Evolutionary conservation across 2,888 invertebrate species (phyloP).

Genomic region (Gari tellinella): DNA sequence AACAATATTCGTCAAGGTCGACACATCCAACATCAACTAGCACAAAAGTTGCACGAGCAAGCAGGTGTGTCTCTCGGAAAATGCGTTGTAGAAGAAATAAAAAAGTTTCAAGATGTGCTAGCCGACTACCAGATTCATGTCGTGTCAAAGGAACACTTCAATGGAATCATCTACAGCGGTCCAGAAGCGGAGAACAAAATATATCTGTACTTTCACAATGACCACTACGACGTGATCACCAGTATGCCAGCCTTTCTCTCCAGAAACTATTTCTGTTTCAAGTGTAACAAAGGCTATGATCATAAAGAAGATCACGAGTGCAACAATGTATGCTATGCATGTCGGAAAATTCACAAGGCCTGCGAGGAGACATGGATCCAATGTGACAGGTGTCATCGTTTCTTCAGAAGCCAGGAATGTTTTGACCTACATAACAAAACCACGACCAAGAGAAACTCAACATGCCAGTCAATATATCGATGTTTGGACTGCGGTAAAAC

Average conservation of each 20-base stretch:
- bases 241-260: no score
- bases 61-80: constrained; percentile 22
- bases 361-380: constrained; percentile 8
- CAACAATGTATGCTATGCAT: constrained; percentile 27
- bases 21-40: constrained; percentile 17
- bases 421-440: constrained; percentile 22
- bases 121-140: constrained; percentile 32
- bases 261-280: constrained; percentile 21
- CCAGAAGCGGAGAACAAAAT: constrained; percentile 22
- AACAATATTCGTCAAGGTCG: constrained; percentile 13
- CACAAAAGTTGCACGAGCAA: constrained; percentile 21
- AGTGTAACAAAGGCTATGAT: constrained; percentile 22
- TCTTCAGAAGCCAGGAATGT: constrained; percentile 26
- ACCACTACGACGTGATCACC: constrained; percentile 28
- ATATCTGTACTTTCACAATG: constrained; percentile 13
- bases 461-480: constrained; percentile 1
- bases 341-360: constrained; percentile 20
- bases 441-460: constrained; percentile 14
- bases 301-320: constrained; percentile 14
- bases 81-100: constrained; percentile 41
- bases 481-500: constrained; percentile 23
- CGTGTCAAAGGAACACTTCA: constrained; percentile 33
- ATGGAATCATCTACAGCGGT: constrained; percentile 33
- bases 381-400: constrained; percentile 20
- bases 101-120: constrained; percentile 25